Evolutionary conservation across 1,140 invertebrate species (phyloP).

Genomic region (Philopotamus ludificatus): DNA sequence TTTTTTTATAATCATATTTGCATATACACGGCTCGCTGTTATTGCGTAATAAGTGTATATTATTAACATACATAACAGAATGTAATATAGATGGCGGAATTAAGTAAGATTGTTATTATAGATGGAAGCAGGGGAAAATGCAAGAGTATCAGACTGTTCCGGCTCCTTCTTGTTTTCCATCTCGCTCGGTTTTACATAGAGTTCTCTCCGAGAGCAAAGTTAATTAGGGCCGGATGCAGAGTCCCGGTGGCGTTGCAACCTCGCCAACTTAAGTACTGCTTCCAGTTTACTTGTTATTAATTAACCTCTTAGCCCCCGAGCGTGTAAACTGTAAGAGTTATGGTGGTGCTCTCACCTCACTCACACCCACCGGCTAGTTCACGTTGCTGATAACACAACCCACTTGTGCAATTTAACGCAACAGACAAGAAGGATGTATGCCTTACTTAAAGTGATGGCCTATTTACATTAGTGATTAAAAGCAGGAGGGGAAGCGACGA

Average conservation of each 20-base stretch:
- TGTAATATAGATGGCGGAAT: not conserved
- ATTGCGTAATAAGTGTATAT: too few species aligned
- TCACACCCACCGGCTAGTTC: not conserved
- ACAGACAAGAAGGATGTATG: too few species aligned
- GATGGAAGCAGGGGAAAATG: conserved; percentile 5
- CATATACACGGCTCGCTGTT: too few species aligned
- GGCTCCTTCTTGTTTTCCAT: not conserved
- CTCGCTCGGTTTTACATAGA: not conserved
- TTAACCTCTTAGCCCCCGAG: conserved; percentile 33
- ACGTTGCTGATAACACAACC: not conserved
- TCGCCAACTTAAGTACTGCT: conserved; percentile 20
- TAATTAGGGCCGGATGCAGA: conserved; percentile 38
- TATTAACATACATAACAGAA: not conserved
- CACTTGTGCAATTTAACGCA: too few species aligned
- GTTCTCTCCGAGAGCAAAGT: conserved; percentile 16
- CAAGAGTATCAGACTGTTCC: conserved; percentile 11
- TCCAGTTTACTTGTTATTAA: conserved; percentile 37
- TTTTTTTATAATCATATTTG: too few species aligned
- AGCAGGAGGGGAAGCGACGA: too few species aligned
- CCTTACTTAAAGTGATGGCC: too few species aligned
- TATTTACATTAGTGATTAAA: too few species aligned
- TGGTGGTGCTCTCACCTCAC: not conserved
- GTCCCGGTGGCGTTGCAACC: conserved; percentile 21
- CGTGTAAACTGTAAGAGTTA: conserved; percentile 29
- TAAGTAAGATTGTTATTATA: not conserved